Conservation (phyloP, 1,140 invertebrate genomes). For the Rhyacophila brunnea region DNA sequence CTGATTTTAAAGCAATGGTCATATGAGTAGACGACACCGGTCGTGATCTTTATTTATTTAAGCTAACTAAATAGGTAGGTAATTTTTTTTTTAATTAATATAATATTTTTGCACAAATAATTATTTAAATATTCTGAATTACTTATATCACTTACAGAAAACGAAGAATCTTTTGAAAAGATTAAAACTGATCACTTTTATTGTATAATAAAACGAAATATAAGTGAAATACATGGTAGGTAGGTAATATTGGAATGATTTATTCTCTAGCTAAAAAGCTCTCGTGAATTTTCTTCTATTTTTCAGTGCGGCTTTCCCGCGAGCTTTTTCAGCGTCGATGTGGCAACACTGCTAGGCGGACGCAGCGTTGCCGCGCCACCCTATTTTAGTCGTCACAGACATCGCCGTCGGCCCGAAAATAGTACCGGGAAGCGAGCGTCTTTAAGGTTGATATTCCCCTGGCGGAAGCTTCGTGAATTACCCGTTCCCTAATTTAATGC, state of each 20-base stretch:
- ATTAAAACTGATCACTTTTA: too few relatives aligned
- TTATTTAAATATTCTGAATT: too few relatives aligned
- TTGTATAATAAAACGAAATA: constrained; percentile 1
- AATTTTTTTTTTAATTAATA: too few relatives aligned
- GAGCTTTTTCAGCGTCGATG: not conserved
- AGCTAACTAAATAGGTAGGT: too few relatives aligned
- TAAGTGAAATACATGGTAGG: too few relatives aligned
- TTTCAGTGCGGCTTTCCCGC: not conserved
- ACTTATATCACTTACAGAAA: too few relatives aligned
- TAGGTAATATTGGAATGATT: not conserved
- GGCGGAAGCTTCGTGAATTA: not conserved
- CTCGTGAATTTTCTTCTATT: not conserved
- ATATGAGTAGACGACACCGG: too few relatives aligned
- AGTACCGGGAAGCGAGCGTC: constrained; percentile 7
- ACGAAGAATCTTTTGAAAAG: too few relatives aligned
- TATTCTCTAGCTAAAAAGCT: not conserved
- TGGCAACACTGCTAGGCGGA: constrained; percentile 6
- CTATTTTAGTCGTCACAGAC: constrained; percentile 9
- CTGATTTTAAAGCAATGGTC: too few relatives aligned
- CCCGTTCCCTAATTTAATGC: not conserved
- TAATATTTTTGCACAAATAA: too few relatives aligned
- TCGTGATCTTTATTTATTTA: too few relatives aligned
- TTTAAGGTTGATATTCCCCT: constrained; percentile 10
- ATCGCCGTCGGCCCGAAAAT: constrained; percentile 9
- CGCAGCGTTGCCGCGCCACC: constrained; percentile 2